Evolutionary conservation across 2,888 invertebrate species (phyloP), one percentile per base, ranked within the genome.

Genomic region (Clivina fossor): DNA sequence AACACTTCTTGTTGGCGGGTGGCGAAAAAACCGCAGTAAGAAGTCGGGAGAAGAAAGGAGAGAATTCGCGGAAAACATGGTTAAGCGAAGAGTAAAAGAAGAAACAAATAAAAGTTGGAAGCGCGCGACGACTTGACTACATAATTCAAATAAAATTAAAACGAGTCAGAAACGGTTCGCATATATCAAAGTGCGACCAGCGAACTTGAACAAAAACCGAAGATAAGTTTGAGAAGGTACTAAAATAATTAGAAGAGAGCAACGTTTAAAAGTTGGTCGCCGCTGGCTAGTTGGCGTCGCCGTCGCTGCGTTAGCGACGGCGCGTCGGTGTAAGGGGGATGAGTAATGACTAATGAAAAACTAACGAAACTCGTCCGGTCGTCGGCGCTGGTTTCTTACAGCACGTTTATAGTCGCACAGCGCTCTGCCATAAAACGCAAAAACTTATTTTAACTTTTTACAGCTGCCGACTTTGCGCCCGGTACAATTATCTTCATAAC

Each of bases 121-220:
- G n/a, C 19, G 33, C 32, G 41, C 51, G 43, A 51, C 43, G 51
- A 43, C 30, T 43, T 51, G 51, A 51, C 51, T 51, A 51, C 43
- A 51, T 51, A 51, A 51, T 51, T 51, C 43, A 51, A 51, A 51
- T 43, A 51, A 51, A 43, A 51, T 51, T 41, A 41, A 51, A 51
- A 51, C 41, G 41, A 51, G 43, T 51, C 51, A 41, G 51, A 51
- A 33, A 43, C 33, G 43, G 11, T 22, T 22, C 43, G 41, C 51
- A 51, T 51, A 51, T 51, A 51, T 51, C 51, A 51, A 41, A 51
- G 16, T 30, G 30, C 19, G 50, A 19, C 50, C 26, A 50, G 40
- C 30, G 41, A 46, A 47, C 47, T 47, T 32, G 5, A 35, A 47
- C 47, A 47, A 51, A 51, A 51, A 41, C 43, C 33, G 11, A 41